A percentile compares a stretch with the other conserved stretches of the same genome.
These are phyloP conservation scores for Pterocles burchelli DNA, from an alignment of 2,113 vertebrate genomes.

Conservation along the genomic window DNA sequence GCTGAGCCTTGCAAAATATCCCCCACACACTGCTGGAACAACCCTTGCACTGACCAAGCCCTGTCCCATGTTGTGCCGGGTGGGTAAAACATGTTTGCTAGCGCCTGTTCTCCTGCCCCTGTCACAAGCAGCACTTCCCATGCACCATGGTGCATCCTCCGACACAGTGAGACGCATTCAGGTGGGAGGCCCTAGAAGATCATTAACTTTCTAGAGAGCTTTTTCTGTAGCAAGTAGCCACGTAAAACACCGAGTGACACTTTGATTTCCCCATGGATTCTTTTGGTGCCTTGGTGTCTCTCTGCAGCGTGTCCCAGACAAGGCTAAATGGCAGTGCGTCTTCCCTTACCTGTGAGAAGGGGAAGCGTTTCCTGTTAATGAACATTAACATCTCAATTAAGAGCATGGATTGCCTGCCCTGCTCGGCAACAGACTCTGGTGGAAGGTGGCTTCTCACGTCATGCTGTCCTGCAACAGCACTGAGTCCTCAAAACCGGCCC, in stretches of 20 bases:
- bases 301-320: neutral
- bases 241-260: neutral
- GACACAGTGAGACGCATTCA: neutral
- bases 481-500: neutral
- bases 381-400: neutral
- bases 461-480: neutral
- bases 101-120: neutral
- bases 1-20: neutral
- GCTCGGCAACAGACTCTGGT: rapidly evolving
- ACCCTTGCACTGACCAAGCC: neutral
- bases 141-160: neutral
- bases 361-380: slow-evolving; percentile 30
- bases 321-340: neutral
- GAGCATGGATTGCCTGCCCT: neutral
- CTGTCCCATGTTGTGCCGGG: neutral
- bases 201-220: slow-evolving; percentile 27
- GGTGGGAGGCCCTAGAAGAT: neutral
- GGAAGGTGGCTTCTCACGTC: neutral
- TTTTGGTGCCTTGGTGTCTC: slow-evolving; percentile 49
- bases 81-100: neutral
- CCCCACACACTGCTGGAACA: neutral
- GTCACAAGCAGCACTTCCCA: neutral
- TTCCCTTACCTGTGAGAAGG: neutral
- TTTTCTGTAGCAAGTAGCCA: neutral
- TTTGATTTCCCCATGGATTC: slow-evolving; percentile 36